These are phyloP conservation scores for Apostichopus californicus DNA, from an alignment of 35 echinoderm and acorn worm species.

Conservation along the genomic window DNA sequence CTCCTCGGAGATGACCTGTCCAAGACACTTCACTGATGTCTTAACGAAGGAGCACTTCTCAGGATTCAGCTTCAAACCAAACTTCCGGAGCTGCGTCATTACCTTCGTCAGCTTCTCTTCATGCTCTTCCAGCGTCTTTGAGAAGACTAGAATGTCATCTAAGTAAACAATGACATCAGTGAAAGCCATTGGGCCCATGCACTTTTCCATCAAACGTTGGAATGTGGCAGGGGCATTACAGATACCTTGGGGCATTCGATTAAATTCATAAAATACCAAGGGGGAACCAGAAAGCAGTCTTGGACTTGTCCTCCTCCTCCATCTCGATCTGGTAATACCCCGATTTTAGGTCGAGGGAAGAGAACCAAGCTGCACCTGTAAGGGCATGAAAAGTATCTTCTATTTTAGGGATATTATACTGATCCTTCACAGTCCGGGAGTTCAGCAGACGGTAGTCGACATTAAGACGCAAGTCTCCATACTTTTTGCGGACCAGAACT, in stretches of 20 bases:
- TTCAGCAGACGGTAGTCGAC: constrained; percentile 65
- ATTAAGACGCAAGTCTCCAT: constrained; percentile 34
- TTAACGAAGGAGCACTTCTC: constrained; percentile 63
- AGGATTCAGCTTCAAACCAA: constrained; percentile 59
- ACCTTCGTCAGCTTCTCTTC: constrained; percentile 37
- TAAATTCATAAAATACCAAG: constrained; percentile 33
- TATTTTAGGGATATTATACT: constrained; percentile 68
- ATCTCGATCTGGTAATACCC: too few species aligned
- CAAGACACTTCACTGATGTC: constrained; percentile 69
- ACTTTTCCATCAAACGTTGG: constrained; percentile 3
- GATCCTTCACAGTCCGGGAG: constrained; percentile 32
- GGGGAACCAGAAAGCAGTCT: constrained; percentile 41
- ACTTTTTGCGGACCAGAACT: constrained; percentile 52
- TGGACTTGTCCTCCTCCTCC: constrained; percentile 20
- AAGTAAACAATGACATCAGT: constrained; percentile 73
- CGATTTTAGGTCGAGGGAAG: too few species aligned
- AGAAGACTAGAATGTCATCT: constrained; percentile 72
- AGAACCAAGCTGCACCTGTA: too few species aligned
- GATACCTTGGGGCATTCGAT: too few species aligned
- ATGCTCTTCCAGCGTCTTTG: constrained; percentile 61
- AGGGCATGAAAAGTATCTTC: neutral
- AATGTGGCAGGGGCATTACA: too few species aligned
- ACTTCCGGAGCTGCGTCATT: neutral
- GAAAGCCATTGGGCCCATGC: constrained; percentile 59
- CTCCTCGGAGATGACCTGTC: constrained; percentile 70